A percentile compares a stretch with the other conserved stretches of the same genome.
Conservation (phyloP, 1,140 invertebrate genomes). For the Wiebesia pumilae region DNA sequence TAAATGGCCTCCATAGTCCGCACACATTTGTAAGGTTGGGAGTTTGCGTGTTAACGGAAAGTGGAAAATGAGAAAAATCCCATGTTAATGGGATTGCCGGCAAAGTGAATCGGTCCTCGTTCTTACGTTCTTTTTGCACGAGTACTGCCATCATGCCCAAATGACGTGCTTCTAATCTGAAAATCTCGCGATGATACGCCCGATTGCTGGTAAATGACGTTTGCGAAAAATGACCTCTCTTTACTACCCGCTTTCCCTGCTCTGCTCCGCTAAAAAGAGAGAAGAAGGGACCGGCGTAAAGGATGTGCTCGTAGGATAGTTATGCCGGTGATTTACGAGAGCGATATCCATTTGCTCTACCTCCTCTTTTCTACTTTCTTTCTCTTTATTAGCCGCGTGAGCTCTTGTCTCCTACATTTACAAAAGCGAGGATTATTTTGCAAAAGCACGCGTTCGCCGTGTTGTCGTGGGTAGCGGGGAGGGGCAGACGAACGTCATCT, state of each 20-base stretch:
- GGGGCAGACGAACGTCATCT: neutral
- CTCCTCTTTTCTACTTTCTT: neutral
- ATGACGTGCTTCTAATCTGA: neutral
- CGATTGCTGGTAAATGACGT: neutral
- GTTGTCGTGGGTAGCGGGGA: too few species aligned
- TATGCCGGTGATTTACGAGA: slow-evolving; percentile 23
- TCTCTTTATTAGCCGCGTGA: slow-evolving; percentile 2
- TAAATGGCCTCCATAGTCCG: too few species aligned
- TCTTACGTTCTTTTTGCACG: neutral
- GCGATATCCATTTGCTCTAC: neutral
- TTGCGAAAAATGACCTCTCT: neutral
- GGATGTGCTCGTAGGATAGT: neutral
- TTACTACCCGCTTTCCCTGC: neutral
- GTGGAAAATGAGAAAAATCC: neutral
- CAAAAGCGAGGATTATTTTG: neutral
- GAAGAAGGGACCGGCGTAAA: neutral
- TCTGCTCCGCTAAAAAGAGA: neutral
- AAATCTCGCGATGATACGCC: neutral
- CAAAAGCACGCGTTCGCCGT: neutral
- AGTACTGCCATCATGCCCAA: neutral
- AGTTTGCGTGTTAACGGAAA: too few species aligned
- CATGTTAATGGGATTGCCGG: neutral
- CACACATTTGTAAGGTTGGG: too few species aligned
- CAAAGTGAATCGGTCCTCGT: neutral
- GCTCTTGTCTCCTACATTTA: slow-evolving; percentile 9